A percentile compares a stretch with the other conserved stretches of the same genome.
Conservation (phyloP, 2,113 vertebrate genomes). For the Columbina picui region DNA sequence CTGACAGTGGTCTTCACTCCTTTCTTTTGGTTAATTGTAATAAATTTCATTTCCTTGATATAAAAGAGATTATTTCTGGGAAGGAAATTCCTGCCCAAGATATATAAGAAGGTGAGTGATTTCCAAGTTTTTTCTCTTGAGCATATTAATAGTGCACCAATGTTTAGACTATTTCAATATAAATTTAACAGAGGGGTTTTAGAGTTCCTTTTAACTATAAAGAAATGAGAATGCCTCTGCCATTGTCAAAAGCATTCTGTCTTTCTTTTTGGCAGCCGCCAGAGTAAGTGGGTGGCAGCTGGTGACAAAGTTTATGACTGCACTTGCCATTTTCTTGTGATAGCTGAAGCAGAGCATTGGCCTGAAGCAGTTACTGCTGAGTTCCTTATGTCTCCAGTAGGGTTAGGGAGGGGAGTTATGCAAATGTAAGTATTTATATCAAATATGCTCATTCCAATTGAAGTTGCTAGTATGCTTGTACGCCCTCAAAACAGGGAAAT, state of each 20-base stretch:
- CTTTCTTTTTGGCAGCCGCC: not conserved
- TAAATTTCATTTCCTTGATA: not conserved
- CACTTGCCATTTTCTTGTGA: not conserved
- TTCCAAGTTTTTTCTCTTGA: not conserved
- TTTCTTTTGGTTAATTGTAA: slow-evolving; percentile 21
- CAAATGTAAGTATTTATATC: not conserved
- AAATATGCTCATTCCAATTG: not conserved
- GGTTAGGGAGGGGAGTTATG: not conserved
- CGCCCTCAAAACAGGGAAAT: not conserved
- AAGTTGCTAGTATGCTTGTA: not conserved
- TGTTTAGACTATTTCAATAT: not conserved
- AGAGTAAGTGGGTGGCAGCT: not conserved
- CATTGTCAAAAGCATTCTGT: not conserved
- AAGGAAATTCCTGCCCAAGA: not conserved
- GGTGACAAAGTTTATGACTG: slow-evolving; percentile 6
- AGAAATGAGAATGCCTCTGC: not conserved
- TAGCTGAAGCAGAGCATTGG: not conserved
- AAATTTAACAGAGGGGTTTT: not conserved
- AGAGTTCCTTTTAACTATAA: not conserved
- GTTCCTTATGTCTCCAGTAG: not conserved
- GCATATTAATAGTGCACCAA: not conserved
- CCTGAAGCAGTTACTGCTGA: not conserved
- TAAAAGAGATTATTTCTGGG: slow-evolving; percentile 4
- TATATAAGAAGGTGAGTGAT: not conserved
- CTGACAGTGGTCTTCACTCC: not conserved